Evolutionary conservation across 2,797 vertebrate genomes (phyloP).

Genomic region (Lutjanus campechanus): DNA sequence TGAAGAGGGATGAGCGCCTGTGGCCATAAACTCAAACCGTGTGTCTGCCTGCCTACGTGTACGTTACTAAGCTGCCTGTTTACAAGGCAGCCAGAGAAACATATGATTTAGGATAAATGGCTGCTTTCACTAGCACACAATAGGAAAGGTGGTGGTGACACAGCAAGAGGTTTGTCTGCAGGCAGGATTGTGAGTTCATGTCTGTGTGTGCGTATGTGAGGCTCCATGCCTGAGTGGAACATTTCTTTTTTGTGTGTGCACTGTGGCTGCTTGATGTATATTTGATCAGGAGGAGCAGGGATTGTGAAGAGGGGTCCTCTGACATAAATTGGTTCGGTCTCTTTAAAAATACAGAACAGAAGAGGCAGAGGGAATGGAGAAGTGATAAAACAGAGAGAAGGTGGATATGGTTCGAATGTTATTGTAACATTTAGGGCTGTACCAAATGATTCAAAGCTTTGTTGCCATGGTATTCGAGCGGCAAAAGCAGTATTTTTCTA

Average conservation of each 20-base stretch:
- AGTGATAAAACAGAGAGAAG: neutral
- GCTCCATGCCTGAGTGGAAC: neutral
- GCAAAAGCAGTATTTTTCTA: no score
- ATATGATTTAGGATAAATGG: conserved; percentile 71
- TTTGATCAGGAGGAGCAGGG: conserved; percentile 47
- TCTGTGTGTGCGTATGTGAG: conserved; percentile 23
- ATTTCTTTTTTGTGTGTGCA: conserved; percentile 14
- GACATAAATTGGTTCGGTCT: conserved; percentile 13
- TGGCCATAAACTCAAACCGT: conserved; percentile 30
- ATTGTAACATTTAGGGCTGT: neutral
- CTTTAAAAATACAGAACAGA: neutral
- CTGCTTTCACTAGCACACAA: conserved; percentile 68
- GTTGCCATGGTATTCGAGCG: no score
- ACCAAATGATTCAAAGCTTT: no score
- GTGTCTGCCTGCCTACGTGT: conserved; percentile 51
- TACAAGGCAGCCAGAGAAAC: conserved; percentile 49
- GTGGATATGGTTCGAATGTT: neutral
- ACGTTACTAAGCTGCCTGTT: conserved; percentile 52
- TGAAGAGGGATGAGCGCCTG: conserved; percentile 27
- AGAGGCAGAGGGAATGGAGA: conserved; percentile 5
- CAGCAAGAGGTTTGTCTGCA: conserved; percentile 46
- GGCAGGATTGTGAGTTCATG: conserved; percentile 27
- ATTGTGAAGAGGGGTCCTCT: neutral
- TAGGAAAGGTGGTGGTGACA: conserved; percentile 62
- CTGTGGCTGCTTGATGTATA: conserved; percentile 44